Base-by-base conservation (phyloP, 2,888 invertebrate species). In the Lissocephala sabroskyi region DNA sequence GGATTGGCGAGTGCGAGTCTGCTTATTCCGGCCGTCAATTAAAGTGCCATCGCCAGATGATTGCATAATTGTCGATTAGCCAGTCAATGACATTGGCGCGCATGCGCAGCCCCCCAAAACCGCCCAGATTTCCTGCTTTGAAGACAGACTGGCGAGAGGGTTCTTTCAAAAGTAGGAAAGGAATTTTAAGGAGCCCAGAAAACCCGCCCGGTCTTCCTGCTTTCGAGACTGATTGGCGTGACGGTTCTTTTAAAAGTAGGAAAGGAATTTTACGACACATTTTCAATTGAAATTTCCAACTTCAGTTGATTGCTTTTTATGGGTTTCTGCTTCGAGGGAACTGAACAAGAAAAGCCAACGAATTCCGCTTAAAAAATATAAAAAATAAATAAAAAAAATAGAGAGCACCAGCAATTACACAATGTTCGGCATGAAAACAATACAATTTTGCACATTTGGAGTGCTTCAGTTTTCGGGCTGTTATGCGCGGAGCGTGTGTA, bases 21-120 rank as follows among this genome's bases (percentile, higher is more conserved):
- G 26, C 46, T 33, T 37, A 45, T 39, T 37, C n/a, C n/a, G 37
- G 23, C 13, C 30, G 47, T 42, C 46, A 63, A 71, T 73, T 65
- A 56, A 68, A 62, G 64, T 68, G 66, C 58, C 68, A 68, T 66
- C 62, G 65, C 62, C 57, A 49, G 46, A 52, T 56, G 50, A 52
- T 74, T 76, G 62, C 59, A 62, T 60, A 74, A 74, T 59, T 62
- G 59, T 53, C 52, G 73, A 67, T 75, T 75, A 75, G 62, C 41
- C 67, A 75, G 75, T 76, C 75, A 76, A 65, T 73, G 76, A 74
- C 75, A 65, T 45, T 30, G 14, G 23, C 14, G 11, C 4, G 26
- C 40, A 13, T 1, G 23, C 14, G 3, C 17, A 5, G 36, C 17
- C 10, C 17, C n/a, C n/a, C n/a, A n/a, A n/a, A n/a, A n/a, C n/a